Base-by-base conservation (phyloP, 1,140 invertebrate species). In the Polypedilum pembai region DNA sequence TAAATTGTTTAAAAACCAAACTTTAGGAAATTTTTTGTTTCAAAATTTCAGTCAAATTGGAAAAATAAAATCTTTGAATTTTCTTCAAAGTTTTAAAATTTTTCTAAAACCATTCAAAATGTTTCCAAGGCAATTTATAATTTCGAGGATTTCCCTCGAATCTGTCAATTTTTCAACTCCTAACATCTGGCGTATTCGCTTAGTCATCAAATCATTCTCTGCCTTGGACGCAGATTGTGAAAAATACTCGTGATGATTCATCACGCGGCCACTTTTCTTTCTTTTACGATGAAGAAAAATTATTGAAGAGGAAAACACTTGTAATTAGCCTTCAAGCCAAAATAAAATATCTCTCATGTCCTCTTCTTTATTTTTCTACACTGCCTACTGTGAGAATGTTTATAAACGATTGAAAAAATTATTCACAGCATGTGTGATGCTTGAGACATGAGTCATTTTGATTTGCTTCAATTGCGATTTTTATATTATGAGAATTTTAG, bases 321-420 rank as follows among this genome's bases (percentile, higher is more conserved):
- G 45, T 56, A 56, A 56, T 56, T 56, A 56, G 45, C 45, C 45
- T 56, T 56, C 45, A 56, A 56, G 45, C 12, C 12, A 56, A 56
- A 56, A 56, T 12, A 56, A 56, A 15, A 56, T 33, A 33, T 33
- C 24, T 33, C 24, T 33, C 24, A 33, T 33, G 24, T 33, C 24
- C 5, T 33, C 24, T 33, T 33, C 24, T 33, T 33, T 33, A 33
- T 33, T 33, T 33, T 3, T 33, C 24, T n/a, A n/a, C n/a, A n/a
- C n/a, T 33, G 24, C 24, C 24, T 33, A 33, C 24, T 33, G 24
- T 33, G 24, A 33, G 24, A 33, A 33, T 33, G 24, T 45, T 45
- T 56, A 15, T n/a, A 56, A 56, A 15, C 45, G 45, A 56, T 56
- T 56, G 45, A 56, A 8, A 56, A 56, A 56, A 12, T 12, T n/a